Evolutionary conservation across 2,888 invertebrate species (phyloP).

Genomic region (Globia sparganii): DNA sequence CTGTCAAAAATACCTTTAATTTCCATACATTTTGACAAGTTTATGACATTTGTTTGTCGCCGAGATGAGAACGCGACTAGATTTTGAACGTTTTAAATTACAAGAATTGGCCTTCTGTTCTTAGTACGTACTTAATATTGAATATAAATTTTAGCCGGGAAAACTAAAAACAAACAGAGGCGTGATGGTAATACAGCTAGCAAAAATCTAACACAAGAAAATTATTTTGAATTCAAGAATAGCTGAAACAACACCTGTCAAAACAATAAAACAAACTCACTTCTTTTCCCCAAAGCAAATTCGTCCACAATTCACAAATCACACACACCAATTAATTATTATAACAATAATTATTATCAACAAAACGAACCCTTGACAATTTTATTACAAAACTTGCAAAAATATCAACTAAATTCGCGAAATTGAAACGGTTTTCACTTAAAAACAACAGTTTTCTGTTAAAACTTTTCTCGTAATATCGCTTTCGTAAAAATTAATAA

Average conservation of each 20-base stretch:
- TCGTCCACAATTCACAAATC: constrained; percentile 33
- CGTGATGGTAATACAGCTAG: not conserved
- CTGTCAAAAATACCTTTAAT: no score
- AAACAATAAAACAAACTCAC: constrained; percentile 44
- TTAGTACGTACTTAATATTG: not conserved
- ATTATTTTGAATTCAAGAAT: constrained; percentile 3
- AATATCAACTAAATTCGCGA: not conserved
- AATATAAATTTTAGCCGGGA: not conserved
- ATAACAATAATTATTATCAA: constrained; percentile 19
- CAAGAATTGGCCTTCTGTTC: no score
- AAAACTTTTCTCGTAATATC: constrained; percentile 6
- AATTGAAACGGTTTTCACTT: constrained; percentile 1
- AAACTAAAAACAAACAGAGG: not conserved
- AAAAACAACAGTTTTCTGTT: constrained; percentile 9
- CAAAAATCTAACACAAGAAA: constrained; percentile 16
- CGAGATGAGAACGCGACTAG: no score
- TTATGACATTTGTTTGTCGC: no score
- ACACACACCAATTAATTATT: constrained; percentile 21
- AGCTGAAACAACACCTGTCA: constrained; percentile 14
- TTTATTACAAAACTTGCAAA: constrained; percentile 8
- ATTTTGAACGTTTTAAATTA: no score
- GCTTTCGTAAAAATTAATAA: constrained; percentile 11
- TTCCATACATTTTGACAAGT: no score
- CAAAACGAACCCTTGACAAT: constrained; percentile 10
- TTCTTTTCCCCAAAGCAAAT: constrained; percentile 15